phyloP scores from a whole-genome alignment of 2,113 vertebrate species.

The Panthera tigris region DNA sequence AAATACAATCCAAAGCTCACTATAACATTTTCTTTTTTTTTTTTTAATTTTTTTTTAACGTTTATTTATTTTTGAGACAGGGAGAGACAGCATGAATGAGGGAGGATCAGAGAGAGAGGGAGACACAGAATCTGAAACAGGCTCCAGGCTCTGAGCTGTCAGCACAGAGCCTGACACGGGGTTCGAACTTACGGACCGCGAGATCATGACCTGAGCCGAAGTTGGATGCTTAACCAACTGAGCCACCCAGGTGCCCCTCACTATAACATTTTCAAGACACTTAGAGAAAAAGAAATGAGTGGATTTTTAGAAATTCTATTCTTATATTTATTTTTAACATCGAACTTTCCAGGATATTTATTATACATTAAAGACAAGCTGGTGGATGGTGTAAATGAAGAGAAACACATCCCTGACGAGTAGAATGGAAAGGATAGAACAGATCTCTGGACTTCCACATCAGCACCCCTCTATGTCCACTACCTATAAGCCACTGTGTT shows the following conservation, averaged over 20 bases:
- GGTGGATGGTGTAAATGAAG: background rate
- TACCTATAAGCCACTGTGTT: background rate
- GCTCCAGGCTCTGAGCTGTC: too few species aligned
- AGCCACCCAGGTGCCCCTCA: too few species aligned
- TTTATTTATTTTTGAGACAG: too few species aligned
- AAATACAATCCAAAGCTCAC: background rate
- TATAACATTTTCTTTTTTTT: background rate
- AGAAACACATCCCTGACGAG: background rate
- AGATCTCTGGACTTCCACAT: background rate
- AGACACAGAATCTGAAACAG: too few species aligned
- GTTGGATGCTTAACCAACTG: too few species aligned
- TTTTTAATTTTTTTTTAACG: too few species aligned
- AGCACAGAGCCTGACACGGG: too few species aligned
- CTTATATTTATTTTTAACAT: background rate
- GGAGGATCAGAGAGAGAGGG: too few species aligned
- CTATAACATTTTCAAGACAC: background rate
- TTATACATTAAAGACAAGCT: background rate
- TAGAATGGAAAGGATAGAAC: background rate
- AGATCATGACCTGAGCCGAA: too few species aligned
- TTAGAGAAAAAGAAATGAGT: constrained; percentile 1
- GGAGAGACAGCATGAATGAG: too few species aligned
- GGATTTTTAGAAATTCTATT: background rate
- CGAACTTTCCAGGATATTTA: background rate
- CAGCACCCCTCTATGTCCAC: background rate
- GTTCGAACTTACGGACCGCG: too few species aligned